Base-by-base conservation (phyloP, 2,797 vertebrate species). In the Anguilla megastoma region DNA sequence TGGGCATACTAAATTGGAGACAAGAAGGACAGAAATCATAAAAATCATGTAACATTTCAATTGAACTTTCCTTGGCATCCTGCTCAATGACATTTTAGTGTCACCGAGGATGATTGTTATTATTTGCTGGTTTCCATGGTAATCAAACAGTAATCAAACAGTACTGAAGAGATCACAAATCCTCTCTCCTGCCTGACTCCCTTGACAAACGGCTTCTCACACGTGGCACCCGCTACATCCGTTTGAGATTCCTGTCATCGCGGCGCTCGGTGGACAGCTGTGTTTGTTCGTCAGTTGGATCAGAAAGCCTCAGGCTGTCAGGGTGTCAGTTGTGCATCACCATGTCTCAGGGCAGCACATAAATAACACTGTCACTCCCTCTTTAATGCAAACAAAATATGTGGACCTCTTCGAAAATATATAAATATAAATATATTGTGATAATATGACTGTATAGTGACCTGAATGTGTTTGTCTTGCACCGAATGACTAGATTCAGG, bases 251-350 rank as follows among this genome's bases (percentile, higher is more conserved):
- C 21, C 85, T 60, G 5, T 58, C 36, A 33, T 60, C 41, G 9
- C 24, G 58, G 56, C 18, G 1, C 33, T 45, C 8, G 10, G 58
- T 24, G 36, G 85, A 86, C 85, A 86, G 85, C 85, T 86, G 85
- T 86, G 56, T 56, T 54, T 82, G 18, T 50, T 82, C 21, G 36
- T 69, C 60, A 4, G 21, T n/a, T 14, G 21, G 79, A 50, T 50
- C 41, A 50, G 36, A 58, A 58, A 56, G 10, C 48, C 83, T 56
- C 12, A 16, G 50, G 52, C 83, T 84, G 82, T 84, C 50, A 54
- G 50, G 52, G 54, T 30, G 36, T 56, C n/a, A 56, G n/a, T 30
- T 30, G n/a, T 52, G 56, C 30, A 30, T 84, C 54, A 3, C 27
- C 27, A 30, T 33, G 79, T 50, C 79, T 50, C 41, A 50, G 45